Conservation (phyloP, 2,797 vertebrate genomes). For the Tolypeutes matacus region DNA sequence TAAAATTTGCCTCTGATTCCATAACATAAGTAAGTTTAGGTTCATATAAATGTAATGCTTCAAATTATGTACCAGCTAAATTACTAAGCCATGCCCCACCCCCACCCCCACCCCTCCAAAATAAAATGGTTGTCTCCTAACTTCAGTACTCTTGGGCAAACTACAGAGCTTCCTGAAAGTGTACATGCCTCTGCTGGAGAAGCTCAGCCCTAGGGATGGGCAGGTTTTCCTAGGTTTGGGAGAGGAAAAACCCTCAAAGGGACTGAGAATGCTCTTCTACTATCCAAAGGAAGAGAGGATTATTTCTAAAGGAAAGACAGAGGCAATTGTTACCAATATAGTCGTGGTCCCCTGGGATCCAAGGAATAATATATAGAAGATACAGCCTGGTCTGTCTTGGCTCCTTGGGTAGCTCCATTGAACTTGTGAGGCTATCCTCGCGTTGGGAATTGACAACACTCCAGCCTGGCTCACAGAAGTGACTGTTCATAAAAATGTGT, state of each 20-base stretch:
- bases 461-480: not conserved
- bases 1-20: constrained; percentile 10
- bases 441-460: too few species aligned
- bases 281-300: not conserved
- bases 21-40: not conserved
- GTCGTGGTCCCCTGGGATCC: not conserved
- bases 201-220: too few species aligned
- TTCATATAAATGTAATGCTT: constrained; percentile 21
- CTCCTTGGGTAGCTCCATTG: not conserved
- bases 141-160: not conserved
- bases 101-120: accelerated
- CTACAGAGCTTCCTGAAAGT: not conserved
- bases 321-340: not conserved
- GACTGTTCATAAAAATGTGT: not conserved
- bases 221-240: not conserved
- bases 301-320: not conserved
- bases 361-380: not conserved
- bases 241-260: not conserved
- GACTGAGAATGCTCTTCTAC: not conserved
- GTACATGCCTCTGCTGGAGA: not conserved
- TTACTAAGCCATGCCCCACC: not conserved
- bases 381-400: not conserved
- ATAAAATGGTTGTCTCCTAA: not conserved
- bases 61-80: not conserved
- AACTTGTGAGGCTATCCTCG: not conserved